Evolutionary conservation across 2,888 invertebrate species (phyloP), one percentile per base, ranked within the genome.

Genomic region (Bedellia somnulentella): DNA sequence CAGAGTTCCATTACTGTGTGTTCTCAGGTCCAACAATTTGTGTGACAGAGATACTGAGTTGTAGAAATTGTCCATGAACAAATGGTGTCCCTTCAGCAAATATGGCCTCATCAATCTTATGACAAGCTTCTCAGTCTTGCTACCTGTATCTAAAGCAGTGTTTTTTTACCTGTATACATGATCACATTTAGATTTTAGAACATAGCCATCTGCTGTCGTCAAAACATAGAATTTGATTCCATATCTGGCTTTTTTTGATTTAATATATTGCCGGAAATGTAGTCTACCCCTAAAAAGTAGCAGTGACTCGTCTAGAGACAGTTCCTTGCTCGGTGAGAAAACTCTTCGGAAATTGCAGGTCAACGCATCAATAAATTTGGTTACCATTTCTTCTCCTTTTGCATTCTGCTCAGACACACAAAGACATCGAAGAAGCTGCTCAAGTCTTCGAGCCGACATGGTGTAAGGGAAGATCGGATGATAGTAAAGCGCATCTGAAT

Each of bases 1-100:
- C 4, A 45, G 32, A 13, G 45, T 46, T 15, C 44, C 45, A 24
- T 33, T 41, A 9, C 31, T 27, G 27, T 45, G 40, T 6, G 42
- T 44, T 30, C 37, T 36, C 23, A 34, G 30, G 9, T 27, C 22
- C 16, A 44, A 32, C 29, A 41, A 33, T 33, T 37, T 39, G 21
- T 41, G 34, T 5, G 38, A 34, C 11, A 43, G 26, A n/a, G 33
- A n/a, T 11, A 40, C 23, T 34, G 37, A 39, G 26, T 42, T 45
- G 37, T 44, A 43, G 35, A 37, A 43, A n/a, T 43, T 44, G 29
- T 49, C 45, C 45, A 47, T 49, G 31, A 35, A 46, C 12, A 52
- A 27, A 30, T 46, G 35, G 35, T 46, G 44, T 14, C 47, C 47
- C 31, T 44, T 42, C 30, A 43, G 34, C 10, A 49, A 31, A 33